A percentile compares a stretch with the other conserved stretches of the same genome.
Evolutionary conservation across 2,113 vertebrate genomes (phyloP).

Genomic region (Pseudopipra pipra): DNA sequence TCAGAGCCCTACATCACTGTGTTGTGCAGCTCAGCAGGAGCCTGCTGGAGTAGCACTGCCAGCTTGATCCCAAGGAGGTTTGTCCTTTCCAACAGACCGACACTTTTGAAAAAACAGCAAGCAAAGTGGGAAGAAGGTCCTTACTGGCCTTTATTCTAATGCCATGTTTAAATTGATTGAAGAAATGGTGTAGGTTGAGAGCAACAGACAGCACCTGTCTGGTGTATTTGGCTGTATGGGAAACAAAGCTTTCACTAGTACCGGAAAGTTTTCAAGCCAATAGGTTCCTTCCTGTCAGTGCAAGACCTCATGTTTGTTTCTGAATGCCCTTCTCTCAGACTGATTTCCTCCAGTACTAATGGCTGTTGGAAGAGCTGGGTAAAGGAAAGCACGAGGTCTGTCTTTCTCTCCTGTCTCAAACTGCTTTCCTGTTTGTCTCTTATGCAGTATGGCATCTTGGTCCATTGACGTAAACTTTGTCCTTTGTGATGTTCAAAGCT

Average conservation of each 20-base stretch:
- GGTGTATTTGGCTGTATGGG: background rate
- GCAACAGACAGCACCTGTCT: background rate
- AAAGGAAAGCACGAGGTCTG: background rate
- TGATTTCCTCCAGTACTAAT: background rate
- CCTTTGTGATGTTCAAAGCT: conserved; percentile 10
- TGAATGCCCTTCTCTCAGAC: background rate
- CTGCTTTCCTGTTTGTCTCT: conserved; percentile 55
- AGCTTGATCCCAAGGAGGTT: background rate
- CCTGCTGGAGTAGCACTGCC: background rate
- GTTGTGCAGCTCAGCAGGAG: background rate
- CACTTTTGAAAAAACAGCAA: background rate
- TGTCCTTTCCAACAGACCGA: background rate
- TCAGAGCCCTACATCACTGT: background rate
- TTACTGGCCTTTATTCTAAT: background rate
- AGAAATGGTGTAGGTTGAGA: background rate
- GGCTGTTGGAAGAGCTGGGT: background rate
- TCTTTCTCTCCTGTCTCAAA: conserved; percentile 4
- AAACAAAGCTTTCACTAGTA: conserved; percentile 47
- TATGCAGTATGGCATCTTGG: background rate
- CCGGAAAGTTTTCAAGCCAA: conserved; percentile 51
- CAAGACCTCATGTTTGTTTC: background rate
- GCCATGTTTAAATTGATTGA: background rate
- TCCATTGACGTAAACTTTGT: conserved; percentile 28
- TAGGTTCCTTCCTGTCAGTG: conserved; percentile 55
- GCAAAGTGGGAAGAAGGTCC: background rate